Conservation (phyloP, 1,140 invertebrate genomes). For the Cryptotermes secundus region DNA sequence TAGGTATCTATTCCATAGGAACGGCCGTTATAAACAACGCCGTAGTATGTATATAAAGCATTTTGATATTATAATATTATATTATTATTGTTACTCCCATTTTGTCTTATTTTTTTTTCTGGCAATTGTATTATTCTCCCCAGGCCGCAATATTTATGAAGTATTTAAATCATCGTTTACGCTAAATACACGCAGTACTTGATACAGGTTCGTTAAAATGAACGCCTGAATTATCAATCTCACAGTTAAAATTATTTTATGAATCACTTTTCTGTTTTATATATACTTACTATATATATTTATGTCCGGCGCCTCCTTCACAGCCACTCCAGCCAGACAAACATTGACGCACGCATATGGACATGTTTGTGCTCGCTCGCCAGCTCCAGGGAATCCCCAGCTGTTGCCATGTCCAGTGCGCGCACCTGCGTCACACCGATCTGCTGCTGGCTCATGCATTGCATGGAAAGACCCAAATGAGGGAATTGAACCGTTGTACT, state of each 20-base stretch:
- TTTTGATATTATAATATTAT: too few species aligned
- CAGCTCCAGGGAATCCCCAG: background rate
- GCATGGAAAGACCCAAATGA: constrained; percentile 15
- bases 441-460: background rate
- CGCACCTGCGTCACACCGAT: background rate
- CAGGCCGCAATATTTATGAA: too few species aligned
- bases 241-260: background rate
- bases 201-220: too few species aligned
- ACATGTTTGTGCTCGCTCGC: background rate
- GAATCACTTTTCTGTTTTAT: background rate
- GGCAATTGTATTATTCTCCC: too few species aligned
- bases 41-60: too few species aligned
- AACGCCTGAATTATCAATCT: too few species aligned
- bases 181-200: too few species aligned
- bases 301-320: background rate
- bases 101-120: too few species aligned
- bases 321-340: background rate
- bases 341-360: background rate
- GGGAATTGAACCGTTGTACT: background rate
- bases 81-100: too few species aligned
- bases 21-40: too few species aligned
- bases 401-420: background rate
- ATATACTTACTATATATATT: background rate
- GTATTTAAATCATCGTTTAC: too few species aligned
- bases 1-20: too few species aligned